Conservation (phyloP, 2,888 invertebrate species). For the Synergus itoensis region DNA sequence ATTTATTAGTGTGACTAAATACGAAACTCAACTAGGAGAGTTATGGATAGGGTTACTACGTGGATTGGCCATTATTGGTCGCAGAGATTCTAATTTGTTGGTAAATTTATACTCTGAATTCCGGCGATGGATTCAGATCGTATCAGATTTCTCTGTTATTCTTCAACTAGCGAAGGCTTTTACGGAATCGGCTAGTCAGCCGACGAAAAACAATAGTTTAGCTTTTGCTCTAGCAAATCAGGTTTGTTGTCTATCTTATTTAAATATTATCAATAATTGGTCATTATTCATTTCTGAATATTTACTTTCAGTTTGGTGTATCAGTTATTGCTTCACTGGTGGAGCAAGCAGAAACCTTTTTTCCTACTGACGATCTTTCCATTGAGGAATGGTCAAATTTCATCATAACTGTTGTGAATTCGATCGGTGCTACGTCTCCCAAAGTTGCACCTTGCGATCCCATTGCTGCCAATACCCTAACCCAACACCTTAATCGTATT, state of each 20-base stretch:
- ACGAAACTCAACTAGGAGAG: conserved; percentile 78
- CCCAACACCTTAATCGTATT: conserved; percentile 70
- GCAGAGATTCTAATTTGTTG: conserved; percentile 81
- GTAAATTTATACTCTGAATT: conserved; percentile 81
- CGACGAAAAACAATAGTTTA: conserved; percentile 72
- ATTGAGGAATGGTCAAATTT: conserved; percentile 71
- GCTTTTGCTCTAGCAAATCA: conserved; percentile 79
- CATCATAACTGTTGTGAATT: conserved; percentile 65
- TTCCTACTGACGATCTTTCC: conserved; percentile 68
- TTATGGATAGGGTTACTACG: conserved; percentile 83
- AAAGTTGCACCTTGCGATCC: conserved; percentile 70
- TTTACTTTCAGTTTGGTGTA: conserved; percentile 79
- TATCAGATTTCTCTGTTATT: conserved; percentile 62
- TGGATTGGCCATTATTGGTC: conserved; percentile 81
- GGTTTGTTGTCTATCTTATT: conserved; percentile 68
- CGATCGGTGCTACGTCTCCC: conserved; percentile 61
- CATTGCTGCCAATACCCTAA: conserved; percentile 68
- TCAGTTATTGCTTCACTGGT: conserved; percentile 80
- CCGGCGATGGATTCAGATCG: conserved; percentile 78
- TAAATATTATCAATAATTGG: background rate
- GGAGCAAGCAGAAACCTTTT: conserved; percentile 79
- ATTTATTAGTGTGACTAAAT: conserved; percentile 79
- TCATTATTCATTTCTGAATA: background rate
- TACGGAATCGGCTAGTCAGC: conserved; percentile 66
- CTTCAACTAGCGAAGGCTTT: conserved; percentile 69